phyloP scores from a whole-genome alignment of 1,140 invertebrate species.

The Habropoda laboriosa region DNA sequence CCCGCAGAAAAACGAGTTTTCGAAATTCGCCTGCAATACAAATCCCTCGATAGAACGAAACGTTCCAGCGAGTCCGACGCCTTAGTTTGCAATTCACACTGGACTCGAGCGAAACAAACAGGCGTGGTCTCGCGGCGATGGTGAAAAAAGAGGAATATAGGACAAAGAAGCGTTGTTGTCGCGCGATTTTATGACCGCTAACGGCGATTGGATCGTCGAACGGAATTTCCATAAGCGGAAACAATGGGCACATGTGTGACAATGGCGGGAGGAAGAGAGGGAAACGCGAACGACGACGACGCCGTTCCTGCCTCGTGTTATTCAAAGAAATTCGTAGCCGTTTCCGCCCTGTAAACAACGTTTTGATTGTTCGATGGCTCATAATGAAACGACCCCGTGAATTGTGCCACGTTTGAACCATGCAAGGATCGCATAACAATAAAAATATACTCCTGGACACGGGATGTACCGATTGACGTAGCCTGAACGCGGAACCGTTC shows the following conservation, averaged over 20 bases:
- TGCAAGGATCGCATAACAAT: not conserved
- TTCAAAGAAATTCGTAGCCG: constrained; percentile 32
- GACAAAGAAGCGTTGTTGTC: constrained; percentile 18
- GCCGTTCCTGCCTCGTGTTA: not conserved
- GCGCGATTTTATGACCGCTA: constrained; percentile 32
- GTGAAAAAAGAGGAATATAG: not conserved
- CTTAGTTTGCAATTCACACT: not conserved
- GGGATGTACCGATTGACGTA: too few relatives aligned
- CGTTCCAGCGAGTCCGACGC: not conserved
- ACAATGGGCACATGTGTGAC: constrained; percentile 33
- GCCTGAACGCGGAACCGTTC: too few relatives aligned
- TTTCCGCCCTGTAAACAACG: constrained; percentile 37
- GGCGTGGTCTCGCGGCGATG: not conserved
- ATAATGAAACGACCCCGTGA: not conserved
- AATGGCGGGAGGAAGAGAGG: constrained; percentile 16
- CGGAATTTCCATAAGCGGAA: constrained; percentile 37
- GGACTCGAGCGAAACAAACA: not conserved
- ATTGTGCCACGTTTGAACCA: too few relatives aligned
- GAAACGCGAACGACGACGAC: not conserved
- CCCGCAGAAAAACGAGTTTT: too few relatives aligned
- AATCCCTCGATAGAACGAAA: not conserved
- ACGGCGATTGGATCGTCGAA: constrained; percentile 17
- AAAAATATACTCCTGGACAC: not conserved
- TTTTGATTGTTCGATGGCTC: constrained; percentile 22
- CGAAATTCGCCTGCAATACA: not conserved